phyloP scores from a whole-genome alignment of 2,113 vertebrate genomes.

The Pyxicephalus adspersus region DNA sequence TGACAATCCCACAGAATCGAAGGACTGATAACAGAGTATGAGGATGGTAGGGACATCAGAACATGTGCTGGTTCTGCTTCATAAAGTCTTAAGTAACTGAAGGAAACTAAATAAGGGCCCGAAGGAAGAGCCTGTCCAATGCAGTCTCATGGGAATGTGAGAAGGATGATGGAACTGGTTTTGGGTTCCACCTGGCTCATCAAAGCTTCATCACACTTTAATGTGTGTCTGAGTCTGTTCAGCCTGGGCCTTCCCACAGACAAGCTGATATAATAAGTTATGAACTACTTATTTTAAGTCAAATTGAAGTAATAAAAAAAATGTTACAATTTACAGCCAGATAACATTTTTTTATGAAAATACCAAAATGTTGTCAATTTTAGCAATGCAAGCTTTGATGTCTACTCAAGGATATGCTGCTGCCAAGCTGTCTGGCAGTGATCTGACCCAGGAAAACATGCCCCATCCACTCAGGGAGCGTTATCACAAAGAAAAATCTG shows the following conservation, averaged over 20 bases:
- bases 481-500: no score
- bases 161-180: background rate
- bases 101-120: constrained; percentile 2
- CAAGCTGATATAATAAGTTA: no score
- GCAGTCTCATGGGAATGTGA: constrained; percentile 9
- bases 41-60: background rate
- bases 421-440: no score
- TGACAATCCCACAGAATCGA: no score
- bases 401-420: no score
- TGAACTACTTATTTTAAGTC: no score
- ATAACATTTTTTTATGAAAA: no score
- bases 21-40: background rate
- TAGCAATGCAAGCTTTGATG: background rate
- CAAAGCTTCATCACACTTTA: constrained; percentile 35
- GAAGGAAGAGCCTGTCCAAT: background rate
- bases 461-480: no score
- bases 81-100: constrained; percentile 30
- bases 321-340: no score
- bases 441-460: no score
- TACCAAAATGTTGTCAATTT: background rate
- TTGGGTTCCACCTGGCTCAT: constrained; percentile 8
- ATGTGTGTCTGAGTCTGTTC: constrained; percentile 8
- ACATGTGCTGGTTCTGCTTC: background rate
- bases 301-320: no score
- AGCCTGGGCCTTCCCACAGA: background rate